Evolutionary conservation across 1,140 invertebrate genomes (phyloP), one percentile per base, ranked within the genome.

Genomic region (Sinonovacula constricta): DNA sequence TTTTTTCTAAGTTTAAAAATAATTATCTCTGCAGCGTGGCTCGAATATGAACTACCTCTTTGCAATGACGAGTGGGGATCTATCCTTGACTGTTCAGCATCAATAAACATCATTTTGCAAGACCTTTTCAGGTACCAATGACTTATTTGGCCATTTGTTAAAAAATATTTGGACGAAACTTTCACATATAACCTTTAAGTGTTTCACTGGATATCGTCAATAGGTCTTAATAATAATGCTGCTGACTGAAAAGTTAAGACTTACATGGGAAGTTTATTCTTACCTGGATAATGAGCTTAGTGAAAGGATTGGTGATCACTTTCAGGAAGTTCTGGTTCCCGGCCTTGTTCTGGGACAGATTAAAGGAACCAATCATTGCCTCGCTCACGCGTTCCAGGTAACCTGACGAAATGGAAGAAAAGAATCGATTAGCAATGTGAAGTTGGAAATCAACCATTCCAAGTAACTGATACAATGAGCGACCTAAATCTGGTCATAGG

Each of bases 241-340:
- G 5, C 5, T 2, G 5, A 7, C 31, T 5, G 14, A 10, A 34
- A 5, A 30, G 3, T 30, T 68, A 12, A 68, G 15, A 68, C n/a
- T 2, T 4, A 68, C 18, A 69, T 3, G 22, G n/a, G 22, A 22
- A 15, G 28, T 22, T n/a, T 22, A 26, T 57, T 82, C 76, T 77
- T 84, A 92, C 87, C 84, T 91, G 83, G 51, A 93, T 88, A 62
- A 93, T 91, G 10, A 88, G 74, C 14, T 89, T 82, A 7, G 91
- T 91, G 49, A 93, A 88, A 0, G 92, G 92, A 69, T 91, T 90
- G 3, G 92, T 93, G 7, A 93, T 81, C 45, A 78, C 80, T 45
- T 90, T 91, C 15, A 93, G 74, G 49, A 92, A 84, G 51, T 93
- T 78, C n/a, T 67, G 86, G 66, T 53, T 79, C 34, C 51, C 81